Evolutionary conservation across 2,113 vertebrate species (phyloP), one percentile per base, ranked within the genome.

Genomic region (Verasper variegatus): DNA sequence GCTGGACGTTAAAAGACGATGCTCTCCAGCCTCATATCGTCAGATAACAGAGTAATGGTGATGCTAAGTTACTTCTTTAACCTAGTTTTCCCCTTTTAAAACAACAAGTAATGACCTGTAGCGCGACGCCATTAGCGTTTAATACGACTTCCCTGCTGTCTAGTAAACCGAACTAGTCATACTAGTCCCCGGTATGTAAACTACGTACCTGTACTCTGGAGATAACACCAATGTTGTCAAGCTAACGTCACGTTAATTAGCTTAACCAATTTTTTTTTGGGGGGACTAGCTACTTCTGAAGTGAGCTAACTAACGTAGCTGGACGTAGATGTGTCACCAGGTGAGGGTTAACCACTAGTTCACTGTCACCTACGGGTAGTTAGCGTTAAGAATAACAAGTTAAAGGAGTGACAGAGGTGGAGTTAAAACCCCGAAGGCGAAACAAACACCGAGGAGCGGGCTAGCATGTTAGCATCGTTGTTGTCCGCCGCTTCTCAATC

Each of bases 391-490:
- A 14, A 42, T 58, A 40, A 23, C 1, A 57, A 14, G 23, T 8
- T 17, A 78, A 65, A 63, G 26, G 23, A 4, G 47, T 5, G 47
- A 9, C 4, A 18, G 2, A 18, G 6, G 51, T 7, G 45, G 45
- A 45, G 55, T 45, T 18, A 2, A 35, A 18, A 61, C 37, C 24
- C 23, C 9, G n/a, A 47, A 52, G 37, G 49, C 37, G 18, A 62
- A 47, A 8, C 13, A 7, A 58, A 60, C 76, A 71, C 69, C 61
- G 64, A 64, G 71, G 51, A 66, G n/a, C 26, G 21, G 71, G 83
- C 80, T 89, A 91, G 64, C 87, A 26, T 12, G 85, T 69, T 90
- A 92, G 71, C 91, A 35, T 58, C 75, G 64, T 47, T 64, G 75
- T 68, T 79, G 71, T 56, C 26, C 9, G 31, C 69, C 31, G 40